A percentile compares a stretch with the other conserved stretches of the same genome.
phyloP scores from a whole-genome alignment of 64 coral and sea anemone species.

The Actinia tenebrosa region DNA sequence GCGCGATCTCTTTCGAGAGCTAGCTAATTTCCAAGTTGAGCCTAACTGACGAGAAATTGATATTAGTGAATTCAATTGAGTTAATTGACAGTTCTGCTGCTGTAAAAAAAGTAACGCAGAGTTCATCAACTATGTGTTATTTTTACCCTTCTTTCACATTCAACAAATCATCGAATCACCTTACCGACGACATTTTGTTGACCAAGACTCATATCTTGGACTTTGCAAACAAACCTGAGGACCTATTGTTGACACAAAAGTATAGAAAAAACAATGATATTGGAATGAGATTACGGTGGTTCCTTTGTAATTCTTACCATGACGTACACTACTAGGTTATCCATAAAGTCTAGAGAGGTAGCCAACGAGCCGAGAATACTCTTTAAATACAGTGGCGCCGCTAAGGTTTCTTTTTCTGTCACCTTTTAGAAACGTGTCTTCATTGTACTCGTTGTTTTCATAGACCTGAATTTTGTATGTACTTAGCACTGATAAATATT shows the following conservation, averaged over 20 bases:
- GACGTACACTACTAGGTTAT: not conserved
- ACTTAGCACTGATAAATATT: conserved; percentile 70
- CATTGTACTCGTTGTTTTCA: conserved; percentile 70
- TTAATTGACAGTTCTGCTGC: not conserved
- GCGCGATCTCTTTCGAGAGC: not conserved
- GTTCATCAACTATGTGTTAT: conserved; percentile 12
- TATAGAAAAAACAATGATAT: conserved; percentile 18
- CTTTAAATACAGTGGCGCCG: conserved; percentile 11
- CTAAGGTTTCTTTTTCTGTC: conserved; percentile 25
- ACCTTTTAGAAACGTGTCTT: conserved; percentile 67
- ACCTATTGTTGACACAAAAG: conserved; percentile 20
- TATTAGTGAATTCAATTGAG: not conserved
- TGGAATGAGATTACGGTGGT: conserved; percentile 11
- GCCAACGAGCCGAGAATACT: not conserved
- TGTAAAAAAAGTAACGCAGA: not conserved
- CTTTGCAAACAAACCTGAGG: conserved; percentile 17
- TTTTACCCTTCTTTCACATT: not conserved
- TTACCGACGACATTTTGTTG: not conserved
- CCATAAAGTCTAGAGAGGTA: conserved; percentile 13
- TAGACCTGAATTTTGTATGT: conserved; percentile 57
- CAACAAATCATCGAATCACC: not conserved
- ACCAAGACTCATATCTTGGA: not conserved
- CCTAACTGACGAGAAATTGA: conserved; percentile 6
- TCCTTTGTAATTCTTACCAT: not conserved
- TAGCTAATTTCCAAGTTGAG: conserved; percentile 2